Conservation (phyloP, 2,888 invertebrate species). For the Archips xylosteana region DNA sequence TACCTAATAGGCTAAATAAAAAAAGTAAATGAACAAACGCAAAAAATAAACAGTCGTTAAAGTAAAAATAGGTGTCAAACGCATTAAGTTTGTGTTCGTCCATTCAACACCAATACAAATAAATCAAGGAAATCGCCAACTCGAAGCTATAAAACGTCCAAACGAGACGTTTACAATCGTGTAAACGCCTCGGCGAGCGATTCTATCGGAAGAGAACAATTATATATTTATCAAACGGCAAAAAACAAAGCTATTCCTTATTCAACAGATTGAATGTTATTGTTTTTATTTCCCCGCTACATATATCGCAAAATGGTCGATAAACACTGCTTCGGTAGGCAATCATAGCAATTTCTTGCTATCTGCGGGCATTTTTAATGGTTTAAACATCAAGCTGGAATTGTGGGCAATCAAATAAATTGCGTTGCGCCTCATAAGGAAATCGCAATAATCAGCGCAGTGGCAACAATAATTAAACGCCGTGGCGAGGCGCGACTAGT, state of each 20-base stretch:
- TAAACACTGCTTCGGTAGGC: slow-evolving; percentile 60
- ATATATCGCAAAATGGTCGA: slow-evolving; percentile 59
- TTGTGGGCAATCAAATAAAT: slow-evolving; percentile 80
- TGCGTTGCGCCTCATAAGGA: slow-evolving; percentile 75
- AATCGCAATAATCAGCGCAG: slow-evolving; percentile 73
- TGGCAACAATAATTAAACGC: slow-evolving; percentile 79
- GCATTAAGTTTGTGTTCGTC: neutral
- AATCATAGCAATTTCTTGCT: slow-evolving; percentile 74
- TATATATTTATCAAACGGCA: slow-evolving; percentile 66
- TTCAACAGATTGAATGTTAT: slow-evolving; percentile 64
- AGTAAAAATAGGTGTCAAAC: neutral
- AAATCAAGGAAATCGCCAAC: neutral
- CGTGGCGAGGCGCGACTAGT: slow-evolving; percentile 67
- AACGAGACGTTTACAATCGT: slow-evolving; percentile 5
- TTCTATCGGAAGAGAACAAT: slow-evolving; percentile 48
- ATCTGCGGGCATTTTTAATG: slow-evolving; percentile 69
- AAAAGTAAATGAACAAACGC: no score
- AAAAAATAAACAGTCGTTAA: no score
- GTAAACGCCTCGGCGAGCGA: neutral
- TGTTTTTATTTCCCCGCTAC: slow-evolving; percentile 62
- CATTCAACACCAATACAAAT: neutral
- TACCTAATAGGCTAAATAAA: no score
- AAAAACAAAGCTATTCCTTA: slow-evolving; percentile 64
- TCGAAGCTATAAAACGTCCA: neutral
- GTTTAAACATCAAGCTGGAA: slow-evolving; percentile 76